Percentiles rank a stretch among this genome's conserved stretches.
Evolutionary conservation across 2,888 invertebrate genomes (phyloP).

Genomic region (Volucella inanis): DNA sequence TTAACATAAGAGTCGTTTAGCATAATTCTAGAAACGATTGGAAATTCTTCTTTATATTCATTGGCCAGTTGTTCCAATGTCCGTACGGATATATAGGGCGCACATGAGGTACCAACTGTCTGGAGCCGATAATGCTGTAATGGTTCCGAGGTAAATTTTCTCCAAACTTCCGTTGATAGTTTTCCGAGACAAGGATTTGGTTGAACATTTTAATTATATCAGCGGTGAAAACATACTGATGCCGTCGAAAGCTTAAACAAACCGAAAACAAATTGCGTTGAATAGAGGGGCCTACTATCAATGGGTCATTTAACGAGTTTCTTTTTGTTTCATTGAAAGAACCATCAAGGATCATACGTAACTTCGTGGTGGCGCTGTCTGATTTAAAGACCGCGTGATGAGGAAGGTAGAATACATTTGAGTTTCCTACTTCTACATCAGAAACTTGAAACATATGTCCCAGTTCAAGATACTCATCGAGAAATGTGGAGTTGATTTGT

Average conservation of each 20-base stretch:
- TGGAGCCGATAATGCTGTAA: constrained; percentile 1
- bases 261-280: no score
- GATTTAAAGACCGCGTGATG: constrained; percentile 69
- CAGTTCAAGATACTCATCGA: constrained; percentile 61
- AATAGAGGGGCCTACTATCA: no score
- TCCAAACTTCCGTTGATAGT: constrained; percentile 5
- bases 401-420: constrained; percentile 58
- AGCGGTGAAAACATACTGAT: no score
- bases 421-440: constrained; percentile 15
- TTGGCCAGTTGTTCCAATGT: constrained; percentile 19
- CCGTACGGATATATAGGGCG: constrained; percentile 7
- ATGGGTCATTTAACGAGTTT: no score
- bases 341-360: no score
- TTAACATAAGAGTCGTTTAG: no score
- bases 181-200: constrained; percentile 8
- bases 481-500: constrained; percentile 5
- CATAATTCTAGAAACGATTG: no score
- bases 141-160: neutral
- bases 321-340: no score
- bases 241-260: no score
- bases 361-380: constrained; percentile 64
- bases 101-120: constrained; percentile 14
- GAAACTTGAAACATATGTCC: no score
- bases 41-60: no score
- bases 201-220: constrained; percentile 26